These are phyloP conservation scores for Clarias macrocephalus DNA, from an alignment of 2,113 vertebrate genomes.

Conservation along the genomic window DNA sequence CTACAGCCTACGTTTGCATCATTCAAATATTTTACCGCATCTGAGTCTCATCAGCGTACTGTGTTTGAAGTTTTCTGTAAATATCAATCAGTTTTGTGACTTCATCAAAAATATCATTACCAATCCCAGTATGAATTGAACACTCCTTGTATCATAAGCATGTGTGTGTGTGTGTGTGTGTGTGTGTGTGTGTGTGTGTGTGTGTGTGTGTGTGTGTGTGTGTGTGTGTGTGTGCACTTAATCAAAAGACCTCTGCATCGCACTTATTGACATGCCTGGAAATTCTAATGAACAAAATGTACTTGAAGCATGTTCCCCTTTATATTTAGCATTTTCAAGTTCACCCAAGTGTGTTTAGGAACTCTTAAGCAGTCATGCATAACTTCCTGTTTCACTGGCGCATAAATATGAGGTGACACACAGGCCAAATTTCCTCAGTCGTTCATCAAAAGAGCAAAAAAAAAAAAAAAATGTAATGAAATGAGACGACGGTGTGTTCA, in stretches of 20 bases:
- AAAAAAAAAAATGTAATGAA: not conserved
- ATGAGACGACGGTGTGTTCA: not conserved
- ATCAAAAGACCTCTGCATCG: not conserved
- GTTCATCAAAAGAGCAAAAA: not conserved
- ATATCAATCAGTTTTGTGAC: too few relatives aligned
- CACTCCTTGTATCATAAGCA: too few relatives aligned
- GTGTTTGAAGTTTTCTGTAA: too few relatives aligned
- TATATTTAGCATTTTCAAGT: not conserved
- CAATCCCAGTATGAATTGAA: too few relatives aligned
- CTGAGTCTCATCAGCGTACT: too few relatives aligned
- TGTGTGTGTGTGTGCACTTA: not conserved
- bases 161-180: too few relatives aligned
- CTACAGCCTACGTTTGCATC: too few relatives aligned
- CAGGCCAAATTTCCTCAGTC: not conserved
- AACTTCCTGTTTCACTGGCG: not conserved
- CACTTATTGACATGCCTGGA: not conserved
- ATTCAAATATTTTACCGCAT: too few relatives aligned
- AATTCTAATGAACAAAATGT: slow-evolving; percentile 5
- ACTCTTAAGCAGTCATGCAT: not conserved
- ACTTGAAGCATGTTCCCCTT: not conserved
- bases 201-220: not conserved
- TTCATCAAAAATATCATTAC: too few relatives aligned
- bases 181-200: too few relatives aligned
- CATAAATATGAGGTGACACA: not conserved
- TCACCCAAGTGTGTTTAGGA: not conserved